Base-by-base conservation (phyloP, 2,888 invertebrate genomes). In the Clistopyga incitator region DNA sequence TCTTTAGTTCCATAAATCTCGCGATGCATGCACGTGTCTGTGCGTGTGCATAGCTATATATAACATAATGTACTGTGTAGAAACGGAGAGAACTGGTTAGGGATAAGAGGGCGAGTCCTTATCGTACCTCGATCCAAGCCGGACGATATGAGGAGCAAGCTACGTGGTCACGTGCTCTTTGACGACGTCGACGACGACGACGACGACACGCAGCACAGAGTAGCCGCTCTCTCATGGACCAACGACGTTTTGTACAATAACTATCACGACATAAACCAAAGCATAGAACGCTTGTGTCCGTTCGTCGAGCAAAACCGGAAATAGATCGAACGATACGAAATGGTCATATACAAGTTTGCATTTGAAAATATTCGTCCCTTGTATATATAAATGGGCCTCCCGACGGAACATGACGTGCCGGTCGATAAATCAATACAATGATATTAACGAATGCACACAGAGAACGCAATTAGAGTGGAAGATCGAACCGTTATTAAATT, bases 41-140 rank as follows among this genome's bases (percentile, higher is more conserved):
- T 18, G 61, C 2, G 29, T 8, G 13, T 29, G 25, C n/a, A 59
- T n/a, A 34, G 1, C 4, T 38, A 34, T 10, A 18, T 29, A 29
- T 15, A 34, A 61, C 34, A n/a, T 6, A 23, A 11, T 61, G 10
- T 29, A n/a, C 29, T 20, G 15, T 56, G 6, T 8, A 34, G 29
- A 18, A 61, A 29, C 34, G 34, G 6, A 13, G 18, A n/a, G 34
- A 38, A 61, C 61, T 61, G 61, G 61, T 61, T 61, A 34, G 61
- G 61, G 29, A 61, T 61, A 34, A 34, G 61, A 34, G 34, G n/a
- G 61, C 15, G 61, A 61, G 61, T 61, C 34, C 61, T 61, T 61
- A 61, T 61, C 61, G n/a, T n/a, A 18, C 34, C 34, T 34, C n/a
- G 61, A 61, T 61, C 61, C 61, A 38, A 38, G 34, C 61, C 6